These are phyloP conservation scores for Coturnix japonica DNA, from an alignment of 2,113 vertebrate genomes.

Conservation along the genomic window DNA sequence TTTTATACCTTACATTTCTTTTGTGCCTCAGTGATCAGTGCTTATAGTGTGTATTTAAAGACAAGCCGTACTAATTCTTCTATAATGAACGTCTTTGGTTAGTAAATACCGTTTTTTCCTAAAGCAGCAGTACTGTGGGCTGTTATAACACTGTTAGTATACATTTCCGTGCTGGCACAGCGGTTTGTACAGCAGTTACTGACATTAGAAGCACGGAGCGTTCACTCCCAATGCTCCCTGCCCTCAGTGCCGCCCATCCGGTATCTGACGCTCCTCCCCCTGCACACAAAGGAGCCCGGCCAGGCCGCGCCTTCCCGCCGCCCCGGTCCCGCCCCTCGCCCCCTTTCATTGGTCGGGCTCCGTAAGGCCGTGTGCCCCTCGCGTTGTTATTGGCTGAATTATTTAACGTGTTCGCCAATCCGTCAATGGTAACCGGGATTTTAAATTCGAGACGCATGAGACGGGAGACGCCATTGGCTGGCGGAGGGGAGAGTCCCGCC, in stretches of 20 bases:
- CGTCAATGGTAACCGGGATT: background rate
- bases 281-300: background rate
- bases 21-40: background rate
- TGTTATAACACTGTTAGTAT: no score
- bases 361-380: rapidly evolving
- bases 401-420: rapidly evolving
- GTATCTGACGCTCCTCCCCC: no score
- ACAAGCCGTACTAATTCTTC: background rate
- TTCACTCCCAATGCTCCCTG: no score
- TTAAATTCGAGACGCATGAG: rapidly evolving
- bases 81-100: background rate
- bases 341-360: background rate
- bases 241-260: no score
- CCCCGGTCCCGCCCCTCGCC: background rate
- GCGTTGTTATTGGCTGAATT: background rate
- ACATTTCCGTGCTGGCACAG: background rate
- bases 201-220: no score
- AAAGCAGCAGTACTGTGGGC: background rate
- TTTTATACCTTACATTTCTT: background rate
- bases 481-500: background rate
- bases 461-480: background rate
- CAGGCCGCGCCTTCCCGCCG: background rate
- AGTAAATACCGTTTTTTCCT: background rate
- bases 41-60: background rate
- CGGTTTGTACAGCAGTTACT: background rate